Evolutionary conservation across 2,113 vertebrate genomes (phyloP).

Genomic region (Procapra przewalskii): DNA sequence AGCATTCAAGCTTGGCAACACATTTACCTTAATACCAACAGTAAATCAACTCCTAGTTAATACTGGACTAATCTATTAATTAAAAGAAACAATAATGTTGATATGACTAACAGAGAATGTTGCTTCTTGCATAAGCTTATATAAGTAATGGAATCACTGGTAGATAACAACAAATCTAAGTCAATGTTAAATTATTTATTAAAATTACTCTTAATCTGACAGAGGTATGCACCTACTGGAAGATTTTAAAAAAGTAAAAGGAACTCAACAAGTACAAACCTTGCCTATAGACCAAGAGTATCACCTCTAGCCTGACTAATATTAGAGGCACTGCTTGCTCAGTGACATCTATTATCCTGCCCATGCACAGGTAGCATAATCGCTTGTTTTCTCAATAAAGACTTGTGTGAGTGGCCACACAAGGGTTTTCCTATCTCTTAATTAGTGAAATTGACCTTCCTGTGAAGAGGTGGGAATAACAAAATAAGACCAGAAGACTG

Average conservation of each 20-base stretch:
- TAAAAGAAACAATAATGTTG: not conserved
- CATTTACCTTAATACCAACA: not conserved
- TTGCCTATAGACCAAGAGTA: not conserved
- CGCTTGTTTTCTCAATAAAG: not conserved
- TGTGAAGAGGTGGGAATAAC: not conserved
- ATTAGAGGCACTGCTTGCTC: not conserved
- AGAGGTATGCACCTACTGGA: not conserved
- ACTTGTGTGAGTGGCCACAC: not conserved
- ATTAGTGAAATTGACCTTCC: not conserved
- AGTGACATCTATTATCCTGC: not conserved
- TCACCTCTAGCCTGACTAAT: not conserved
- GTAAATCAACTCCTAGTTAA: not conserved
- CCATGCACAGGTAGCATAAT: not conserved
- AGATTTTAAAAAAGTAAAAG: not conserved
- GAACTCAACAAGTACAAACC: not conserved
- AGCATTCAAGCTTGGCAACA: not conserved
- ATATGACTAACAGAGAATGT: not conserved
- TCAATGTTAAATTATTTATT: not conserved
- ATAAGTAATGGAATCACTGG: not conserved
- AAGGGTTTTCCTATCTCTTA: not conserved
- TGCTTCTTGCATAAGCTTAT: not conserved
- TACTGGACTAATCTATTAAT: not conserved
- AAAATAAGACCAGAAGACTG: not conserved
- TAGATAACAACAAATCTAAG: not conserved
- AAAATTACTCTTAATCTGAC: not conserved